phyloP scores from a whole-genome alignment of 1,140 invertebrate species.

The Caenorhabditis inopinata region DNA sequence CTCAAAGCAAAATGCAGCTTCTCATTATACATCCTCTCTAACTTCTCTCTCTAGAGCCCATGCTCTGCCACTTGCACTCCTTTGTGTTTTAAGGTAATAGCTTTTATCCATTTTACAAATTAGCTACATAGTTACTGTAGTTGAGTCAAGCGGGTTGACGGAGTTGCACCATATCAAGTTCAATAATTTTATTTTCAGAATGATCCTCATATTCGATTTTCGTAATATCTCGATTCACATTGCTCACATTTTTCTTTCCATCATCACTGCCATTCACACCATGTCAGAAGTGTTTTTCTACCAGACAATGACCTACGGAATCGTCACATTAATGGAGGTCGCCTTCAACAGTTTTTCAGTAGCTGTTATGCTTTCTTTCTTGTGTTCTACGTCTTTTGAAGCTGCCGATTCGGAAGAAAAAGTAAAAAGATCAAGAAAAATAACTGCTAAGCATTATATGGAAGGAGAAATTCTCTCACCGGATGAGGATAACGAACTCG shows the following conservation, averaged over 20 bases:
- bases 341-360: neutral
- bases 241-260: neutral
- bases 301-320: conserved; percentile 4
- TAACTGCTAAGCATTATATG: neutral
- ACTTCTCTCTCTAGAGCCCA: neutral
- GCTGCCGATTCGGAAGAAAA: neutral
- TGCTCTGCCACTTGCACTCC: neutral
- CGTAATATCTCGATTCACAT: neutral
- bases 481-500: neutral
- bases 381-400: neutral
- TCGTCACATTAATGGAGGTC: neutral
- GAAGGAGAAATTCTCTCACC: neutral
- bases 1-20: neutral
- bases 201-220: conserved; percentile 5
- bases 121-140: too few relatives aligned
- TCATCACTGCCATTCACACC: neutral
- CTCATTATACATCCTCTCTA: neutral
- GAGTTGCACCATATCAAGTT: too few relatives aligned
- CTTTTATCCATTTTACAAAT: too few relatives aligned
- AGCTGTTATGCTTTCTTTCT: neutral
- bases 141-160: too few relatives aligned
- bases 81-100: neutral
- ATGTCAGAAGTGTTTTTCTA: neutral
- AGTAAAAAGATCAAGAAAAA: neutral
- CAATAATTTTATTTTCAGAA: conserved; percentile 8